Percentiles rank a stretch among this genome's conserved stretches.
phyloP scores from a whole-genome alignment of 37 sponge, comb jelly and placozoan genomes.

The Axinella damicornis region DNA sequence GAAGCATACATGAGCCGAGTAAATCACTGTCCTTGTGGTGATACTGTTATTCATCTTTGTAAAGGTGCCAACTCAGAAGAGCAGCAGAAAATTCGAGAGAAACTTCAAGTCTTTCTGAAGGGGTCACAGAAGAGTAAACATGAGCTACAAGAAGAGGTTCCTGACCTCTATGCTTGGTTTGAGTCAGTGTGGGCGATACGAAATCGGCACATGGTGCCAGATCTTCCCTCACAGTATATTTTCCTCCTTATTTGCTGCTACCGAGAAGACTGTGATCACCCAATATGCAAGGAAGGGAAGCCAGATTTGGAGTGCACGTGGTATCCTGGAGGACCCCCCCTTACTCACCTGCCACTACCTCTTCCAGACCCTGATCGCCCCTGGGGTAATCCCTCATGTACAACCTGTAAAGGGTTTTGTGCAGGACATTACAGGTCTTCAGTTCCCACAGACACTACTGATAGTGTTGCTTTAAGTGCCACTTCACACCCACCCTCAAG shows the following conservation, averaged over 20 bases:
- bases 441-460: neutral
- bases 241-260: constrained; percentile 39
- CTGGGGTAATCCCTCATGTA: constrained; percentile 5
- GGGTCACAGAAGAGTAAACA: constrained; percentile 24
- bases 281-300: constrained; percentile 12
- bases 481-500: neutral
- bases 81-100: neutral
- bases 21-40: constrained; percentile 47
- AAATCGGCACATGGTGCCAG: constrained; percentile 21
- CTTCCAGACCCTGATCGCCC: constrained; percentile 17
- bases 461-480: neutral
- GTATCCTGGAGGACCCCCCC: constrained; percentile 18
- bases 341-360: constrained; percentile 14
- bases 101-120: constrained; percentile 19
- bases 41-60: constrained; percentile 28
- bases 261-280: constrained; percentile 24
- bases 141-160: neutral
- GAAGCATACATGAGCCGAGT: constrained; percentile 35
- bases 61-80: constrained; percentile 31
- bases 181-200: constrained; percentile 24
- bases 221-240: constrained; percentile 40
- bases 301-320: neutral
- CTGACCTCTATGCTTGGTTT: constrained; percentile 19
- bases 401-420: constrained; percentile 13
- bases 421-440: constrained; percentile 33